Evolutionary conservation across 2,797 vertebrate species (phyloP).

Genomic region (Accipiter superciliosus): DNA sequence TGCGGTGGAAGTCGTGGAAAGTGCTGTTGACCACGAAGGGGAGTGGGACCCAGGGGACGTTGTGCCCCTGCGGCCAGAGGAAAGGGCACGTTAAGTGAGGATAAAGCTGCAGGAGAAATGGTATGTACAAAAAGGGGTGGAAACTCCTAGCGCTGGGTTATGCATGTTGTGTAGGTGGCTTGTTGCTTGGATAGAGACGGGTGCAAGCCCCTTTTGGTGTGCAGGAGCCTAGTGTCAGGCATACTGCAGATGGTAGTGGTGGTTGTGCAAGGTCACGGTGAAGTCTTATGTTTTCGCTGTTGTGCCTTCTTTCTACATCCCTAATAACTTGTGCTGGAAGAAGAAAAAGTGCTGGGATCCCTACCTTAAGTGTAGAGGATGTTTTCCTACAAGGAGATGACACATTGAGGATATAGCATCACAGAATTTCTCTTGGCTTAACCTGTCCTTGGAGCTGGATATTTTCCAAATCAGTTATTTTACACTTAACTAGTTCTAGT

Average conservation of each 20-base stretch:
- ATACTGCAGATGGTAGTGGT: rapidly evolving
- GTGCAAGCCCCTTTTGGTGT: rapidly evolving
- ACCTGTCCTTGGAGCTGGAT: background rate
- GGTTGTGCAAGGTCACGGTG: rapidly evolving
- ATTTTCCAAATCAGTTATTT: background rate
- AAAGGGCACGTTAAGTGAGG: rapidly evolving
- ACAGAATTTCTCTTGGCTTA: background rate
- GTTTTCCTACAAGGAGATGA: background rate
- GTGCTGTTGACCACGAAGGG: rapidly evolving
- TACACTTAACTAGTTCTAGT: background rate
- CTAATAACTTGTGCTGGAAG: background rate
- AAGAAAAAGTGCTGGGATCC: background rate
- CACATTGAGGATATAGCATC: rapidly evolving
- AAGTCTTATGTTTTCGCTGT: background rate
- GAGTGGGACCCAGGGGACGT: rapidly evolving
- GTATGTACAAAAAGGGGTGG: background rate
- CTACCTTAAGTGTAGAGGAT: background rate
- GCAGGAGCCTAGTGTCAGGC: rapidly evolving
- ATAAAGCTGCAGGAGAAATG: rapidly evolving
- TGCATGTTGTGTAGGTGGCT: rapidly evolving
- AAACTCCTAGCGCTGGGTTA: rapidly evolving
- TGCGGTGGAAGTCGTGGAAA: rapidly evolving
- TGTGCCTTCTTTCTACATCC: background rate
- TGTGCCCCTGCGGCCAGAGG: rapidly evolving
- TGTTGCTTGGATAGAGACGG: rapidly evolving